Conservation (phyloP, 2,113 vertebrate genomes). For the Amazona vittata region DNA sequence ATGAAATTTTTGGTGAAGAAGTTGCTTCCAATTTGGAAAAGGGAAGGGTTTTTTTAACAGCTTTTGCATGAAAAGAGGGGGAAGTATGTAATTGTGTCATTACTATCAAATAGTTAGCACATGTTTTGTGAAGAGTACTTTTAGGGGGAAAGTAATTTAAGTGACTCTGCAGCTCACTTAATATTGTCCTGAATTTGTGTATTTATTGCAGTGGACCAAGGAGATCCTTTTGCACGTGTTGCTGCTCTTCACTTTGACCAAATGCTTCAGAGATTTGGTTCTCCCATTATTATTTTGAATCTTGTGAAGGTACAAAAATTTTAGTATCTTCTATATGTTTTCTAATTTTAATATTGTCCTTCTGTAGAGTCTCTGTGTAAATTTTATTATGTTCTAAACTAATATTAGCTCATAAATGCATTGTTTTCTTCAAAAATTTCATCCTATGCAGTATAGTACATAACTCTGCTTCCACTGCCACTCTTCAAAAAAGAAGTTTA, state of each 20-base stretch:
- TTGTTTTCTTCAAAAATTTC: background rate
- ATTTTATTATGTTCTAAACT: background rate
- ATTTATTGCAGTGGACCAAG: slow-evolving; percentile 89
- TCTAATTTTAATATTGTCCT: background rate
- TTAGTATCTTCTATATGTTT: background rate
- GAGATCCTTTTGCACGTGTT: slow-evolving; percentile 93
- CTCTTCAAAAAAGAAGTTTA: background rate
- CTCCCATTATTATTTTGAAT: slow-evolving; percentile 97
- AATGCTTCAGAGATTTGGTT: slow-evolving; percentile 97
- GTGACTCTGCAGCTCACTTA: background rate
- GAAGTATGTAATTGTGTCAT: background rate
- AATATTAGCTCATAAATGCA: background rate
- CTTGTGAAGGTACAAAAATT: slow-evolving; percentile 89
- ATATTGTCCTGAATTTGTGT: background rate
- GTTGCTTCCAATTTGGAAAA: background rate
- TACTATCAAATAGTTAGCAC: background rate
- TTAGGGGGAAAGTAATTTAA: background rate
- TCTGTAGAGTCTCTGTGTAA: background rate
- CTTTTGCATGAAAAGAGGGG: background rate
- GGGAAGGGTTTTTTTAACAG: background rate
- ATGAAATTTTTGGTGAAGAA: background rate
- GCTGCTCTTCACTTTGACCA: slow-evolving; percentile 97
- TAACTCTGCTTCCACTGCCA: background rate
- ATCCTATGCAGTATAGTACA: background rate
- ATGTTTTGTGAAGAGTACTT: background rate